These are phyloP conservation scores for Drosophila rellima DNA, from an alignment of 2,888 invertebrate species.

Conservation along the genomic window DNA sequence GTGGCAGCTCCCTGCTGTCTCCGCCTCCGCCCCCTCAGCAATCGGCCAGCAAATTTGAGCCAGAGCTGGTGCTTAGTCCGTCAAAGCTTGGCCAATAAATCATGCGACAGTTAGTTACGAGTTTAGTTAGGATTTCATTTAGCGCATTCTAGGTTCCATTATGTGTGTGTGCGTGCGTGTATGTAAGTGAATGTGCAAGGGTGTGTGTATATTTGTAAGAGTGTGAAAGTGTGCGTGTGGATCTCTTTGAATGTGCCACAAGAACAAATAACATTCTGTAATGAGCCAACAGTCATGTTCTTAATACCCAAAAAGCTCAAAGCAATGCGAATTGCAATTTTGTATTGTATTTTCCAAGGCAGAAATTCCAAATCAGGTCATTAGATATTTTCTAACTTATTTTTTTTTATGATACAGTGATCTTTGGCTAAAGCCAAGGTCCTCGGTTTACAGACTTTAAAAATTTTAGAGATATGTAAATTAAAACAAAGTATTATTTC, in stretches of 20 bases:
- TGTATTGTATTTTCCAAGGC: not conserved
- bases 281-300: slow-evolving; percentile 49
- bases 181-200: slow-evolving; percentile 8
- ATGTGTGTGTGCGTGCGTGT: slow-evolving; percentile 12
- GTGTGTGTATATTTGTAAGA: slow-evolving; percentile 13
- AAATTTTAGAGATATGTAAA: not conserved
- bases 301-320: slow-evolving; percentile 17
- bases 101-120: slow-evolving; percentile 56
- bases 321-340: slow-evolving; percentile 3
- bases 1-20: slow-evolving; percentile 58
- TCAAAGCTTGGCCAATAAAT: slow-evolving; percentile 85
- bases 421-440: too few relatives aligned
- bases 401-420: too few relatives aligned
- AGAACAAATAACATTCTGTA: slow-evolving; percentile 13
- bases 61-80: slow-evolving; percentile 85
- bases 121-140: slow-evolving; percentile 70
- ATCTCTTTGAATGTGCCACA: slow-evolving; percentile 75
- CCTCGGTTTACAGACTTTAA: too few relatives aligned
- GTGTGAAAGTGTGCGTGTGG: slow-evolving; percentile 25
- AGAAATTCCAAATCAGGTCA: too few relatives aligned
- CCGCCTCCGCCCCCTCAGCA: slow-evolving; percentile 33
- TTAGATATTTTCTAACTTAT: too few relatives aligned
- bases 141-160: slow-evolving; percentile 55
- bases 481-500: slow-evolving; percentile 2
- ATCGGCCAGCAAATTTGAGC: slow-evolving; percentile 80